These are phyloP conservation scores for Isaurus tuberculatus DNA, from an alignment of 92 coral and sea anemone species.

Conservation along the genomic window DNA sequence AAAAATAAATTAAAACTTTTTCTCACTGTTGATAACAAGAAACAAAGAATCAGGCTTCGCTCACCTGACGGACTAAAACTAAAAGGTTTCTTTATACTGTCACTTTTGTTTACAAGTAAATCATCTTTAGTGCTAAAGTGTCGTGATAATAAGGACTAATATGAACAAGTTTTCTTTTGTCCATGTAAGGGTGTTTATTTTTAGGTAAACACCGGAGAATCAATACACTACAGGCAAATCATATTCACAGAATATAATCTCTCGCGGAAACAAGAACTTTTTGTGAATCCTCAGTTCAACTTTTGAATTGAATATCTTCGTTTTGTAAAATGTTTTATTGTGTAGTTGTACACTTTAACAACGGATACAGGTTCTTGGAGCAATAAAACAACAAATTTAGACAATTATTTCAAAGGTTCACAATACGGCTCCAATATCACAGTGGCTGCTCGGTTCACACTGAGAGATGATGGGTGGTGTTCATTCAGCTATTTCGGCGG, in stretches of 20 bases:
- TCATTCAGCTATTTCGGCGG: conserved; percentile 1
- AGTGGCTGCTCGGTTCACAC: background rate
- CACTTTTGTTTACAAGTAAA: conserved; percentile 8
- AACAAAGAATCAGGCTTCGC: background rate
- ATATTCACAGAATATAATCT: background rate
- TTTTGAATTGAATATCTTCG: background rate
- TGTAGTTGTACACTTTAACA: background rate
- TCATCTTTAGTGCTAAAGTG: background rate
- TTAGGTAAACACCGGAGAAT: background rate
- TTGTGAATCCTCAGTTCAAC: background rate
- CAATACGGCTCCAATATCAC: conserved; percentile 12
- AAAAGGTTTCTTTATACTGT: background rate
- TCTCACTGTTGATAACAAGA: background rate
- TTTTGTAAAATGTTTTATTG: conserved; percentile 3
- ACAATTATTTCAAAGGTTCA: conserved; percentile 2
- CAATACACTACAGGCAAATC: background rate
- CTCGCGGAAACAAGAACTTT: background rate
- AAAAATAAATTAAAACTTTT: background rate
- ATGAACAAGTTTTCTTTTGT: background rate
- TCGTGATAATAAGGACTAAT: background rate
- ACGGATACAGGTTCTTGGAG: conserved; percentile 23
- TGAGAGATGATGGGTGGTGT: conserved; percentile 23
- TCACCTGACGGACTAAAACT: background rate
- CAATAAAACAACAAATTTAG: conserved; percentile 34
- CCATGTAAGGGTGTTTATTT: conserved; percentile 15